Base-by-base conservation (phyloP, 2,113 vertebrate genomes). In the Gadus chalcogrammus region DNA sequence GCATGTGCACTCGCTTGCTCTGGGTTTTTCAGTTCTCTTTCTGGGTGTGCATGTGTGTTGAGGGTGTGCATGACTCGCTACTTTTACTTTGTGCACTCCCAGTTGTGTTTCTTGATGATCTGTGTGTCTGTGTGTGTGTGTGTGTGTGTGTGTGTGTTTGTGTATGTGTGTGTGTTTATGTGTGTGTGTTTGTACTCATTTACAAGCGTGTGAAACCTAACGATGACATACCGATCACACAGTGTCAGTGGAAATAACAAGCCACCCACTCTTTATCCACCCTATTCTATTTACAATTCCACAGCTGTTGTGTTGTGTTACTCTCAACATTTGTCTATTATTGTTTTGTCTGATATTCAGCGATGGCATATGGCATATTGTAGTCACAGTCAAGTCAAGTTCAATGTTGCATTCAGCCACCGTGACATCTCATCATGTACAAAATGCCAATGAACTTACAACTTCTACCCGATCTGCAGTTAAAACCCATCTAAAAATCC, bases 261-360 rank as follows among this genome's bases (percentile, higher is more conserved):
- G n/a, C n/a, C 55, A 58, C 4, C n/a, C 42, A 48, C 11, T 13
- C 42, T 48, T 35, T 35, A 35, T 35, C 31, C 55, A 58, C 15
- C 42, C 15, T 17, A 17, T 58, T 58, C n/a, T 71, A 65, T 80
- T 79, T 70, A 65, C 79, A 78, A 63, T 80, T 78, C 11, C 70
- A 65, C 79, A 79, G 76, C 78, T 79, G 72, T 73, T 69, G 31
- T 35, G 31, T 35, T 63, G 17, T 58, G 31, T n/a, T 67, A 71
- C 70, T 79, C 56, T 72, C 68, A 58, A 73, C 61, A 31, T 13
- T 48, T 48, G 12, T 48, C 42, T 20, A 13, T 24, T 22, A 66
- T 84, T 79, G 81, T 85, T 82, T 67, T 81, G 73, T 77, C 78
- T 80, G 73, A 17, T 5, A 79, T 84, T 75, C 83, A 82, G 81